phyloP scores from a whole-genome alignment of 64 coral and sea anemone genomes.

The Montipora sp. region DNA sequence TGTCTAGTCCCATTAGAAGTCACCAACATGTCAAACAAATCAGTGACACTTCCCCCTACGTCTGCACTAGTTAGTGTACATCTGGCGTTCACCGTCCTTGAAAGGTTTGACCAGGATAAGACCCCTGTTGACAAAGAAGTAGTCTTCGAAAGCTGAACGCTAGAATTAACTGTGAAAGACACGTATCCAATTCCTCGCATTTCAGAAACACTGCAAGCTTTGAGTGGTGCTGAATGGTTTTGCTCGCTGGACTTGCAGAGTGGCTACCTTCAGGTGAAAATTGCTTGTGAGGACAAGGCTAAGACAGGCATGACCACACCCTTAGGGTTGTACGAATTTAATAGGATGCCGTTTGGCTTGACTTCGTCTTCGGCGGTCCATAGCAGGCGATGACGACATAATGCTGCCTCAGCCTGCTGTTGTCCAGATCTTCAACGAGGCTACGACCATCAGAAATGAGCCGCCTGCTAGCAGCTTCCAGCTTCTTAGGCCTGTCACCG shows the following conservation, averaged over 20 bases:
- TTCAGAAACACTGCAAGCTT: slow-evolving; percentile 37
- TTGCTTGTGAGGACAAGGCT: slow-evolving; percentile 16
- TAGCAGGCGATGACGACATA: too few species aligned
- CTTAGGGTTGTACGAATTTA: slow-evolving; percentile 42
- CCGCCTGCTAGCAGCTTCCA: too few species aligned
- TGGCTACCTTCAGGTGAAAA: slow-evolving; percentile 53
- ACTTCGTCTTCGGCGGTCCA: not conserved
- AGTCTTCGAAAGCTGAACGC: slow-evolving; percentile 57
- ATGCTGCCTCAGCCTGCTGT: too few species aligned
- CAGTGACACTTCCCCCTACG: slow-evolving; percentile 9
- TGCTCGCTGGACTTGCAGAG: slow-evolving; percentile 29
- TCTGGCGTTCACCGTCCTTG: slow-evolving; percentile 22
- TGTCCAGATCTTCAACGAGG: too few species aligned
- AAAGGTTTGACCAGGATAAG: not conserved
- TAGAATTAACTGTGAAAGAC: slow-evolving; percentile 39
- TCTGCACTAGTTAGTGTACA: slow-evolving; percentile 27
- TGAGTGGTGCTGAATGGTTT: slow-evolving; percentile 45
- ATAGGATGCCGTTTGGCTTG: slow-evolving; percentile 59
- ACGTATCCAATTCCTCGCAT: slow-evolving; percentile 52
- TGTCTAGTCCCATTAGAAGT: slow-evolving; percentile 40
- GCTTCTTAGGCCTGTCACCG: too few species aligned
- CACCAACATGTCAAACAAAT: slow-evolving; percentile 25
- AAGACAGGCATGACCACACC: slow-evolving; percentile 60
- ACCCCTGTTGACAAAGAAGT: slow-evolving; percentile 4
- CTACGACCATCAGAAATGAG: too few species aligned